Evolutionary conservation across 2,888 invertebrate species (phyloP).

Genomic region (Melieria crassipennis): DNA sequence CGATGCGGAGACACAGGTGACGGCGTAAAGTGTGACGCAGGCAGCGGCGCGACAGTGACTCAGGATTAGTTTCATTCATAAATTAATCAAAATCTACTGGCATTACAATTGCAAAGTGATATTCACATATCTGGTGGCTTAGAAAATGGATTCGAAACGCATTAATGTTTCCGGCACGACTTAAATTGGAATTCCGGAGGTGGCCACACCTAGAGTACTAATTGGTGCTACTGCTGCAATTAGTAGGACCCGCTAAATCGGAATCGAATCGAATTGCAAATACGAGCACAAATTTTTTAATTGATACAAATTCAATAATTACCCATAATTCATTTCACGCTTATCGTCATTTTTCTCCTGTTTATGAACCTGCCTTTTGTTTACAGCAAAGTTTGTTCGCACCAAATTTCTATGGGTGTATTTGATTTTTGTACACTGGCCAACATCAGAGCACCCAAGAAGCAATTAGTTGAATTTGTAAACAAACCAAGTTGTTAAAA

Average conservation of each 20-base stretch:
- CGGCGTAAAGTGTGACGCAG: not conserved
- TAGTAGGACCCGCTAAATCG: no score
- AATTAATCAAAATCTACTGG: not conserved
- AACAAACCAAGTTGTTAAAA: not conserved
- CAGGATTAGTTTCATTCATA: not conserved
- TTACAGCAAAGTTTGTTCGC: not conserved
- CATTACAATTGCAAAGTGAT: not conserved
- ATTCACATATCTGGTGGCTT: no score
- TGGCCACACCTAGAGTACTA: no score
- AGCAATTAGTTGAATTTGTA: not conserved
- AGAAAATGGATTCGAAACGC: no score
- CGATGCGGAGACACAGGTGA: conserved; percentile 9
- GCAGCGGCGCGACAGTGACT: not conserved
- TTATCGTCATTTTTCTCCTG: not conserved
- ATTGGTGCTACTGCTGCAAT: no score
- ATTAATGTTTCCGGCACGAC: no score
- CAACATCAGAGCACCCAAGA: not conserved
- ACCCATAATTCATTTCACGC: not conserved
- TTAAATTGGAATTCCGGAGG: no score
- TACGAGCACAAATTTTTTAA: no score
- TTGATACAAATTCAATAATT: no score
- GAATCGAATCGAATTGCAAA: no score
- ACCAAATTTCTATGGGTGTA: not conserved
- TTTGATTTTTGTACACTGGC: not conserved
- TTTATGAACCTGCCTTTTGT: not conserved